These are phyloP conservation scores for Engraulis encrasicolus DNA, from an alignment of 2,113 vertebrate genomes.

Conservation along the genomic window DNA sequence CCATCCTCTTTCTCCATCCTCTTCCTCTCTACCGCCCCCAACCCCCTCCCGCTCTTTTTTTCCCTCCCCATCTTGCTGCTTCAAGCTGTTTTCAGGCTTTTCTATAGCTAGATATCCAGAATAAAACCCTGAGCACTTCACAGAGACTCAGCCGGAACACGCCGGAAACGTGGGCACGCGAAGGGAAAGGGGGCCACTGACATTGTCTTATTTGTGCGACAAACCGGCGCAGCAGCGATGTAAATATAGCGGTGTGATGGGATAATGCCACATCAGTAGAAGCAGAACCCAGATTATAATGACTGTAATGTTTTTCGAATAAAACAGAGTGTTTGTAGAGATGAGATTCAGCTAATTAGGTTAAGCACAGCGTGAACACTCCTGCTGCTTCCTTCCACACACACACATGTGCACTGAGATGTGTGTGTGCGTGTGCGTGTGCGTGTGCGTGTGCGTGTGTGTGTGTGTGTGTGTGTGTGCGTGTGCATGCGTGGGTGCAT, in stretches of 20 bases:
- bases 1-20: slow-evolving; percentile 18
- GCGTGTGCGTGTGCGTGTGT: slow-evolving; percentile 33
- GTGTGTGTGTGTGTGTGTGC: slow-evolving; percentile 41
- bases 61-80: slow-evolving; percentile 18
- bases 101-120: slow-evolving; percentile 11
- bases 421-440: slow-evolving; percentile 29
- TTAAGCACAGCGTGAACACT: slow-evolving; percentile 69
- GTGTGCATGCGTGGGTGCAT: slow-evolving; percentile 41
- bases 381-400: slow-evolving; percentile 52
- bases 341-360: slow-evolving; percentile 76
- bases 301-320: slow-evolving; percentile 42
- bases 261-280: slow-evolving; percentile 31
- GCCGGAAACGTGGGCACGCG: neutral
- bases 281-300: slow-evolving; percentile 38
- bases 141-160: slow-evolving; percentile 1
- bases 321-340: slow-evolving; percentile 61
- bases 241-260: slow-evolving; percentile 37
- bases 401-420: slow-evolving; percentile 9
- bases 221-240: slow-evolving; percentile 30
- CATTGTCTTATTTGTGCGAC: slow-evolving; percentile 43
- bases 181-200: slow-evolving; percentile 6
- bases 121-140: slow-evolving; percentile 15
- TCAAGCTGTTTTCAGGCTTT: slow-evolving; percentile 28
- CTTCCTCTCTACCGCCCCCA: slow-evolving; percentile 16
- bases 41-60: slow-evolving; percentile 32